phyloP scores from a whole-genome alignment of 2,113 vertebrate genomes.

The Corythornis cristatus region DNA sequence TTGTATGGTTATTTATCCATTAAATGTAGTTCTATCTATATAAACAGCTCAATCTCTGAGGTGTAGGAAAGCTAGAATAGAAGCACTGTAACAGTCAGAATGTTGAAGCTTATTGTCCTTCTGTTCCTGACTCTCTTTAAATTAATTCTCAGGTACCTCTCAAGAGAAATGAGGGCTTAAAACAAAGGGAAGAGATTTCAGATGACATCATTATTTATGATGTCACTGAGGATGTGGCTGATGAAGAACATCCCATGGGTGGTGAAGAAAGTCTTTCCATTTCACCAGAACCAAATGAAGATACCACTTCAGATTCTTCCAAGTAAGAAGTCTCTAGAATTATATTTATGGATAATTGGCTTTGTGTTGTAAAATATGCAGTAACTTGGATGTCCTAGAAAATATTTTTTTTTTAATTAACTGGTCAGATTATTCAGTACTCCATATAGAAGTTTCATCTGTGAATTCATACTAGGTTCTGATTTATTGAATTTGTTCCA shows the following conservation, averaged over 20 bases:
- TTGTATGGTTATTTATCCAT: neutral
- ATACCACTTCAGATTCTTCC: slow-evolving; percentile 73
- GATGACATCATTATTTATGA: slow-evolving; percentile 96
- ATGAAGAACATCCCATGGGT: slow-evolving; percentile 64
- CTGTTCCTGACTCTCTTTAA: neutral
- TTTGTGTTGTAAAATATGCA: neutral
- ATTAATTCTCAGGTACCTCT: slow-evolving; percentile 74
- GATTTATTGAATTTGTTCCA: neutral
- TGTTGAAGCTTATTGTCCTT: neutral
- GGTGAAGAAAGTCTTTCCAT: slow-evolving; percentile 77
- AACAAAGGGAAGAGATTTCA: slow-evolving; percentile 80
- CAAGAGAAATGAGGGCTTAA: slow-evolving; percentile 80
- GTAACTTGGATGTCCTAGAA: neutral
- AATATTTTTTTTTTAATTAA: neutral
- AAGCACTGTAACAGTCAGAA: neutral
- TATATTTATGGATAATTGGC: neutral
- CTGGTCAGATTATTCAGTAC: neutral
- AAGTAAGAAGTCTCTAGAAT: slow-evolving; percentile 70
- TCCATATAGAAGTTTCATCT: neutral
- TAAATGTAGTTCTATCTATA: neutral
- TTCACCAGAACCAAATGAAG: slow-evolving; percentile 77
- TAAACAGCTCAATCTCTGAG: neutral
- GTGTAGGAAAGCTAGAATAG: neutral
- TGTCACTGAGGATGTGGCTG: slow-evolving; percentile 80
- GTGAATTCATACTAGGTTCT: neutral